phyloP scores from a whole-genome alignment of 1,140 invertebrate species.

The Bombus pascuorum region DNA sequence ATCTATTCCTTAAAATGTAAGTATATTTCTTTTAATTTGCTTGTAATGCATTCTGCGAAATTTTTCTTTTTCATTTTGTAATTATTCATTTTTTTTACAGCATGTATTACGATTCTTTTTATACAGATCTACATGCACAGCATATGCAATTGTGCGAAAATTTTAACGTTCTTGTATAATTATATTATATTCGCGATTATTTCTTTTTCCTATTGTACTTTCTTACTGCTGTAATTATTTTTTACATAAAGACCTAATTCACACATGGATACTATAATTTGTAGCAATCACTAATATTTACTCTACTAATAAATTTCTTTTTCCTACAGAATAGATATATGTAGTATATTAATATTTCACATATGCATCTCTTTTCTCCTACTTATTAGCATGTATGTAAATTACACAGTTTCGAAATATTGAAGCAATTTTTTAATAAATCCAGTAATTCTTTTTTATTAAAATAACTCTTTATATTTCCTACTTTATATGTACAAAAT shows the following conservation, averaged over 20 bases:
- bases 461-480: not conserved
- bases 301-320: not conserved
- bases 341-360: not conserved
- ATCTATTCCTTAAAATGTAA: conserved; percentile 44
- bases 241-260: not conserved
- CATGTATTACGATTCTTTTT: conserved; percentile 24
- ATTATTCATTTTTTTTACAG: conserved; percentile 41
- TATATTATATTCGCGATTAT: not conserved
- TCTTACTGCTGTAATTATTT: not conserved
- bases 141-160: not conserved
- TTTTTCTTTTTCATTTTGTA: conserved; percentile 45
- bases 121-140: not conserved
- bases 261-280: not conserved
- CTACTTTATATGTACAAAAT: too few relatives aligned
- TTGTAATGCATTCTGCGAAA: conserved; percentile 17
- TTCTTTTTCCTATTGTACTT: conserved; percentile 22
- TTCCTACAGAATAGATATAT: not conserved
- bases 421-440: not conserved
- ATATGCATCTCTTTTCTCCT: not conserved
- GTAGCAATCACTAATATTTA: conserved; percentile 13
- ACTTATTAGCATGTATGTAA: conserved; percentile 19
- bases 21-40: conserved; percentile 33
- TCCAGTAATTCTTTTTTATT: not conserved
- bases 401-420: not conserved
- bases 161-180: conserved; percentile 5